A percentile compares a stretch with the other conserved stretches of the same genome.
Evolutionary conservation across 2,113 vertebrate species (phyloP).

Genomic region (Platysteira castanea): DNA sequence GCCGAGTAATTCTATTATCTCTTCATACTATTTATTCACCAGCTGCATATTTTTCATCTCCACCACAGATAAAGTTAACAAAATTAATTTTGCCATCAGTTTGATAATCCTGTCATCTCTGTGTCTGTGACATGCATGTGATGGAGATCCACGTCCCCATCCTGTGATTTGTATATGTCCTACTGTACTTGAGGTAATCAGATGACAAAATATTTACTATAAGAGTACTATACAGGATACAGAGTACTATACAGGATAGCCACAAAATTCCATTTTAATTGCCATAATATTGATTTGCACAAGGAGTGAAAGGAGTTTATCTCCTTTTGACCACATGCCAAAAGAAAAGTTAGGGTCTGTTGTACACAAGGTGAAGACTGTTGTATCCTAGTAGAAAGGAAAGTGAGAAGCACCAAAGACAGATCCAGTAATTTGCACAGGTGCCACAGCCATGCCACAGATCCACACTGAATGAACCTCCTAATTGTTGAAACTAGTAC

Average conservation of each 20-base stretch:
- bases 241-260: neutral
- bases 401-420: neutral
- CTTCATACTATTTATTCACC: slow-evolving; percentile 46
- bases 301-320: neutral
- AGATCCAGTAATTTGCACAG: neutral
- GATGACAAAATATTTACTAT: neutral
- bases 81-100: slow-evolving; percentile 21
- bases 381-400: neutral
- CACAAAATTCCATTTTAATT: neutral
- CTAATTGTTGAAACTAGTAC: neutral
- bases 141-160: neutral
- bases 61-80: neutral
- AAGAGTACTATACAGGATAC: neutral
- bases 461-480: neutral
- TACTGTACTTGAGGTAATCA: neutral
- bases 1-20: slow-evolving; percentile 52
- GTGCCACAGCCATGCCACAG: neutral
- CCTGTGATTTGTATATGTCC: neutral
- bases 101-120: neutral
- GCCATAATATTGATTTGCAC: neutral
- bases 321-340: neutral
- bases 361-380: neutral
- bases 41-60: slow-evolving; percentile 41
- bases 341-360: neutral
- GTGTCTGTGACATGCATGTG: neutral